Evolutionary conservation across 53 echinoderm and acorn worm species (phyloP).

Genomic region (Henricia sp.): DNA sequence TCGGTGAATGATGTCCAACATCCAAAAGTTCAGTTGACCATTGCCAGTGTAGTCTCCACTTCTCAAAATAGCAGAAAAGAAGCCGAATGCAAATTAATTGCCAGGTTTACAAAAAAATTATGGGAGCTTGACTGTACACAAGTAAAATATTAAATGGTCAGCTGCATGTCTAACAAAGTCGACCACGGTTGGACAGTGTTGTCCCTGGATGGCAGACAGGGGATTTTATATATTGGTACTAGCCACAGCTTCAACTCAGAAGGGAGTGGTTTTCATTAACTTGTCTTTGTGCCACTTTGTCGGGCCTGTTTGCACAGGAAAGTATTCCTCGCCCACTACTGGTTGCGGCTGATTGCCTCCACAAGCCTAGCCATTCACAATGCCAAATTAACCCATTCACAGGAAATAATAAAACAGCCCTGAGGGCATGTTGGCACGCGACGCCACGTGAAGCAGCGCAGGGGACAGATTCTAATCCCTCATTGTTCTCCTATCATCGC

Average conservation of each 20-base stretch:
- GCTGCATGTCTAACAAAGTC: too few relatives aligned
- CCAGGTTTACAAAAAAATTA: too few relatives aligned
- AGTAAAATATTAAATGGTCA: too few relatives aligned
- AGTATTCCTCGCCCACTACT: slow-evolving; percentile 31
- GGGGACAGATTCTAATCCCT: slow-evolving; percentile 1
- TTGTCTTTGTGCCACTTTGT: slow-evolving; percentile 37
- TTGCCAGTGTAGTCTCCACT: too few relatives aligned
- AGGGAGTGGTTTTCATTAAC: slow-evolving; percentile 31
- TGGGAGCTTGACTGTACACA: too few relatives aligned
- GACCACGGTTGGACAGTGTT: not conserved
- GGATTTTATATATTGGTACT: too few relatives aligned
- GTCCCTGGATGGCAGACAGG: slow-evolving; percentile 7
- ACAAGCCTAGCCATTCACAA: slow-evolving; percentile 7
- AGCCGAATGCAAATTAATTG: too few relatives aligned
- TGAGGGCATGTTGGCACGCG: slow-evolving; percentile 51
- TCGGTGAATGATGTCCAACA: too few relatives aligned
- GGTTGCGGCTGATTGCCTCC: slow-evolving; percentile 25
- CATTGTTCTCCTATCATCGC: slow-evolving; percentile 48
- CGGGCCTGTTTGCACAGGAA: slow-evolving; percentile 39
- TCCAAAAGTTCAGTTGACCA: too few relatives aligned
- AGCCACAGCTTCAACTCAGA: too few relatives aligned
- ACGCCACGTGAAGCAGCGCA: slow-evolving; percentile 58
- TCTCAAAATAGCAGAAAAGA: too few relatives aligned
- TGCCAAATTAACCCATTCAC: slow-evolving; percentile 11
- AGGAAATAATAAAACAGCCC: slow-evolving; percentile 49